These are phyloP conservation scores for Hirtodrosophila duncani DNA, from an alignment of 2,888 invertebrate species.

Conservation along the genomic window DNA sequence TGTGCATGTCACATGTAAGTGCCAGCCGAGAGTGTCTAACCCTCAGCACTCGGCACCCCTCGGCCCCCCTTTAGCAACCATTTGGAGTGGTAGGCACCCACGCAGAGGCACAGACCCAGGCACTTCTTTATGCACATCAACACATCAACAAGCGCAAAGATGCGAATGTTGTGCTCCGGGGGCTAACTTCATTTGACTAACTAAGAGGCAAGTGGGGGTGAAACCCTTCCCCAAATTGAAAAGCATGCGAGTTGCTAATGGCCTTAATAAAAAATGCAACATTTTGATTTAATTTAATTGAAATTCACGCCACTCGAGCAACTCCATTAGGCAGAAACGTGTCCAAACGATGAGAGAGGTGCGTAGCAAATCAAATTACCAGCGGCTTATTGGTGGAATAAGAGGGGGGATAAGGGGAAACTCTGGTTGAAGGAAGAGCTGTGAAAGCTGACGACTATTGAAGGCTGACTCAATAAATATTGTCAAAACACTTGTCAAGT, in stretches of 20 bases:
- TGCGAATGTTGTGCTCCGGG: slow-evolving; percentile 25
- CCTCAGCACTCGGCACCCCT: slow-evolving; percentile 6
- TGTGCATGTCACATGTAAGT: not conserved
- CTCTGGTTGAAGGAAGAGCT: not conserved
- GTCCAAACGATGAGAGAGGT: slow-evolving; percentile 56
- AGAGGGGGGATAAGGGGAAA: not conserved
- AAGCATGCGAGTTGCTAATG: slow-evolving; percentile 48
- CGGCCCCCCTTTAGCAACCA: slow-evolving; percentile 11
- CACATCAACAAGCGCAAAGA: too few relatives aligned
- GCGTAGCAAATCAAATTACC: slow-evolving; percentile 70
- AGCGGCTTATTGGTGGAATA: slow-evolving; percentile 10
- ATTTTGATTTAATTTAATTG: slow-evolving; percentile 76
- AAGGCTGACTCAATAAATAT: slow-evolving; percentile 63
- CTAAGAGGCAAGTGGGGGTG: slow-evolving; percentile 19
- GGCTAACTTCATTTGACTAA: slow-evolving; percentile 63
- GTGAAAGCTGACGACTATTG: slow-evolving; percentile 13
- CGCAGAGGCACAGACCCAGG: slow-evolving; percentile 13
- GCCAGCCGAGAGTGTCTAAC: too few relatives aligned
- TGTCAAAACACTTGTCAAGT: slow-evolving; percentile 76
- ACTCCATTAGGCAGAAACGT: slow-evolving; percentile 77
- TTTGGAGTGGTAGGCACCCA: slow-evolving; percentile 49
- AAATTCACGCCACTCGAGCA: slow-evolving; percentile 77
- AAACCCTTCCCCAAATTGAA: slow-evolving; percentile 45
- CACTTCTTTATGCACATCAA: slow-evolving; percentile 67
- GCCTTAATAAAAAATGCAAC: slow-evolving; percentile 72